Evolutionary conservation across 2,797 vertebrate species (phyloP), one percentile per base, ranked within the genome.

Genomic region (Oreonectes daqikongensis): DNA sequence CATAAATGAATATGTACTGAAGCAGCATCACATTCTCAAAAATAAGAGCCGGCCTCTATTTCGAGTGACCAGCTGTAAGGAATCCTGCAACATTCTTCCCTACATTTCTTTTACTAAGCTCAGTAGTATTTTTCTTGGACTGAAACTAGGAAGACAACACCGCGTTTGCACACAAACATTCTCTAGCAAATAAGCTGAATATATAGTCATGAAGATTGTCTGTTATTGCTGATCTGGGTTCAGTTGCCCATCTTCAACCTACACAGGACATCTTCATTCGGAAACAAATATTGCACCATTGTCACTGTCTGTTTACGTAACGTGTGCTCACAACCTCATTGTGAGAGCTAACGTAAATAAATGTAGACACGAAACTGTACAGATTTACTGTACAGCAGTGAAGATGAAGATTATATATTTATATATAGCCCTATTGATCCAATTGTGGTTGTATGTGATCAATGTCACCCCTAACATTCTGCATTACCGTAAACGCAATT

Each of bases 211-310:
- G 90, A 93, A 92, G 91, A 92, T 90, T 91, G 91, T 93, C 92
- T 92, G 91, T 90, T 92, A 90, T 91, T 92, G 91, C 89, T 90
- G 90, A 92, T 92, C 85, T 77, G 83, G 88, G 90, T 88, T 68
- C 77, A 71, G 20, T 40, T 71, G 89, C 89, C 89, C 84, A 64
- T 86, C 87, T 83, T 88, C 83, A 82, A 92, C 87, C 89, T 77
- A 89, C 86, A 91, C 91, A 84, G 84, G 84, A 91, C 89, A 91
- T 89, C 91, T 89, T 92, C 89, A 90, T 87, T 82, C 24, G 32
- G 57, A 89, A 90, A 87, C 85, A 88, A 86, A 90, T 92, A 93
- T 93, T 93, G 91, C 91, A 93, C 92, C 88, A 85, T 91, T 89
- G 92, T 92, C 91, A 92, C 91, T 91, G 91, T 93, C 90, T 93